Base-by-base conservation (phyloP, 1,140 invertebrate species). In the Watersipora subatra region DNA sequence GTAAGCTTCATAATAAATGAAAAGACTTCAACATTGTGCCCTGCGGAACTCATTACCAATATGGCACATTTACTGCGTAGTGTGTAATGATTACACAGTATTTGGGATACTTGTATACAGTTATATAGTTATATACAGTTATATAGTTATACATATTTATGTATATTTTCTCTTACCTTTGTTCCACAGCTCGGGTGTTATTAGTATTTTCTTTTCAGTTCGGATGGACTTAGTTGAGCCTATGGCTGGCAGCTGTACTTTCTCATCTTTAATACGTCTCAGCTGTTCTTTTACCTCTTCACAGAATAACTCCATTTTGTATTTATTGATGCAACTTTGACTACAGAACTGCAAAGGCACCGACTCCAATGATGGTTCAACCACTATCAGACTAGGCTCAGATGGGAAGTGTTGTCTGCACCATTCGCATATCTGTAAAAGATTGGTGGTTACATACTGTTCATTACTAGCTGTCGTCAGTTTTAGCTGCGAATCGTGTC, bases 131-230 rank as follows among this genome's bases (percentile, higher is more conserved):
- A n/a, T n/a, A n/a, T n/a, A n/a, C n/a, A n/a, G n/a, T n/a, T n/a
- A n/a, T n/a, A n/a, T n/a, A n/a, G n/a, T n/a, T n/a, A n/a, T n/a
- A n/a, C n/a, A n/a, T n/a, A n/a, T n/a, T n/a, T n/a, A n/a, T n/a
- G n/a, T n/a, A n/a, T n/a, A n/a, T n/a, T n/a, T n/a, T n/a, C 7
- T 12, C 34, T n/a, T 12, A 46, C 34, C 34, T 46, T 46, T n/a
- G n/a, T 46, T 46, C 58, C 58, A 59, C 7, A 59, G 58, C 58
- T 59, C 58, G 22, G 58, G 58, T 12, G 58, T 59, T 7, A 59
- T 28, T 17, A 59, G 22, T 7, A 59, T 59, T 22, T 28, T 24
- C 17, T 22, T 24, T 7, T 28, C 58, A 12, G 22, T 7, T 7
- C 22, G 22, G 22, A 17, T 12, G 7, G 7, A 17, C 22, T 24